Evolutionary conservation across 2,888 invertebrate genomes (phyloP), one percentile per base, ranked within the genome.

Genomic region (Campoplex capitator): DNA sequence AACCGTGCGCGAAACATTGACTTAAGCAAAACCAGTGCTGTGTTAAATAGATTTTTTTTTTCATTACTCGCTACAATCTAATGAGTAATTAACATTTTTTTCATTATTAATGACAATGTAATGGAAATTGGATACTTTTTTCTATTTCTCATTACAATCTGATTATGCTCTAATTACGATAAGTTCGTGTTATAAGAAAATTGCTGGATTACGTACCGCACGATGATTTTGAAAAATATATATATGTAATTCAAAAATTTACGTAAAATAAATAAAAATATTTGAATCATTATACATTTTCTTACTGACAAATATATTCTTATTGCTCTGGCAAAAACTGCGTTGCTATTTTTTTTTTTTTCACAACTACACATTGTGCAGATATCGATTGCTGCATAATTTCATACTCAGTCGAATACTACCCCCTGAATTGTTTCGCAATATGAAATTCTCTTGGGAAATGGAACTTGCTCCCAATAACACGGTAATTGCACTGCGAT

Each of bases 401-500:
- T 32, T 32, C 32, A 45, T 56, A n/a, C 51, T 56, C 13, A 16
- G 42, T 70, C 35, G 32, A 51, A 48, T 73, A 45, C 68, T 48
- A 70, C 38, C 18, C 45, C 54, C 32, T 18, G 32, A 48, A 38
- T 35, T 62, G 23, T 42, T 80, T 71, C 71, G 38, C 38, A 51
- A 51, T 75, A 75, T 75, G 45, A 38, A 65, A 84, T 84, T 78
- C 84, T 51, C 35, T 42, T n/a, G 75, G 62, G 84, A 70, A 71
- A 81, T 87, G 67, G 67, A 58, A 54, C 42, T n/a, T 35, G 68
- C 73, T 28, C n/a, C 67, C 84, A 51, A 84, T 75, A 79, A 51
- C 84, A 48, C 75, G 32, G 75, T 82, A 79, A 86, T 84, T 79
- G 75, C 76, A 28, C 51, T 68, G 54, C 79, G 54, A 86, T 77